phyloP scores from a whole-genome alignment of 2,113 vertebrate genomes.

The Carettochelys insculpta region DNA sequence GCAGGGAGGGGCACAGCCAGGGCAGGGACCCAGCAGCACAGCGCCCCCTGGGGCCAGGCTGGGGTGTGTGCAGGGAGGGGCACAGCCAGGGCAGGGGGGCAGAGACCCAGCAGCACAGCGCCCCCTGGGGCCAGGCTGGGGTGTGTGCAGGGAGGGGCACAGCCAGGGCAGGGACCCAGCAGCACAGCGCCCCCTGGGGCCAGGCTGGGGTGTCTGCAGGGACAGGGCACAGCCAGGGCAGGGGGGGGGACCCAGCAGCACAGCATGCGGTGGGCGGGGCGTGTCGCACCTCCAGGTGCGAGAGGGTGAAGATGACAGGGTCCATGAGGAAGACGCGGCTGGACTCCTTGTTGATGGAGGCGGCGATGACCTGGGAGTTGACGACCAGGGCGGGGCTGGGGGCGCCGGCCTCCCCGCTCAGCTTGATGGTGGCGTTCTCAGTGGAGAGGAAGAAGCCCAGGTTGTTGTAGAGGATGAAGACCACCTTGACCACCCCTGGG shows the following conservation, averaged over 20 bases:
- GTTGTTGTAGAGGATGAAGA: constrained; percentile 93
- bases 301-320: constrained; percentile 90
- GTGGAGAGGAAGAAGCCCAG: constrained; percentile 91
- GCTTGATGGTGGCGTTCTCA: constrained; percentile 90
- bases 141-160: not conserved
- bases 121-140: not conserved
- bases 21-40: too few species aligned
- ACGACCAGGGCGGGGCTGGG: constrained; percentile 82
- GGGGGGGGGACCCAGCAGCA: not conserved
- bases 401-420: constrained; percentile 78
- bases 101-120: too few species aligned
- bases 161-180: not conserved
- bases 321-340: constrained; percentile 92
- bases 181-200: not conserved
- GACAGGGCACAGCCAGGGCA: not conserved
- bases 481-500: constrained; percentile 92
- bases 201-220: not conserved
- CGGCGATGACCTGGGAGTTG: constrained; percentile 91
- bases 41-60: not conserved
- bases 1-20: not conserved
- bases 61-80: not conserved
- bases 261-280: not conserved
- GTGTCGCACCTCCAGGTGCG: constrained; percentile 85
- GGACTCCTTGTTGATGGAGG: constrained; percentile 94
- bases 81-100: not conserved